These are phyloP conservation scores for Frieseomelitta varia DNA, from an alignment of 1,140 invertebrate genomes.

Conservation along the genomic window DNA sequence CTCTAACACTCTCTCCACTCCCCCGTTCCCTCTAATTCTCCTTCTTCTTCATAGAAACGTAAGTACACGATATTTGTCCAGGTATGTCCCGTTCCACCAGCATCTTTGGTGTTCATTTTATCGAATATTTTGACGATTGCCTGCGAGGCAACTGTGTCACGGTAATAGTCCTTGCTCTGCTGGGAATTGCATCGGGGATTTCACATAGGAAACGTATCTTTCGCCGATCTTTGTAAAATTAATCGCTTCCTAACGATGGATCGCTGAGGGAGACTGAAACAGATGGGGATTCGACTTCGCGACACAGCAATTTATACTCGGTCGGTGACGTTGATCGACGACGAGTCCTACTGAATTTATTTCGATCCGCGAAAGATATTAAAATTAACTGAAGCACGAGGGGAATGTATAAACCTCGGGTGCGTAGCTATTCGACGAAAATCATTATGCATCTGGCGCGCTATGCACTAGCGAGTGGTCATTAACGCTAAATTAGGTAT, in stretches of 20 bases:
- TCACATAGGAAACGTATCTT: not conserved
- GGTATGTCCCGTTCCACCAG: not conserved
- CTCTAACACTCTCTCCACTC: not conserved
- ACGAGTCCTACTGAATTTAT: not conserved
- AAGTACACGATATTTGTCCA: not conserved
- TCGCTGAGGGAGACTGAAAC: not conserved
- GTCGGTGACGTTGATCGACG: not conserved
- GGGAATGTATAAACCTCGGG: not conserved
- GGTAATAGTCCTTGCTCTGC: slow-evolving; percentile 3
- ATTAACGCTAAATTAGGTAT: slow-evolving; percentile 37
- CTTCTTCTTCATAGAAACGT: not conserved
- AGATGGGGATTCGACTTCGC: not conserved
- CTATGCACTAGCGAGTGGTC: not conserved
- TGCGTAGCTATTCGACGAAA: not conserved
- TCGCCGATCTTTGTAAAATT: slow-evolving; percentile 4
- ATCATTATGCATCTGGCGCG: slow-evolving; percentile 8
- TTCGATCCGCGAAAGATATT: not conserved
- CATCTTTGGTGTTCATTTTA: not conserved
- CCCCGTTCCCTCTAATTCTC: not conserved
- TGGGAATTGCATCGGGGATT: slow-evolving; percentile 23
- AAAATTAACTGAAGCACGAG: not conserved
- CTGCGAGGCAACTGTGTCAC: not conserved
- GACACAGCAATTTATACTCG: not conserved
- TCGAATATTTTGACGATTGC: slow-evolving; percentile 6
- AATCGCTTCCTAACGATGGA: slow-evolving; percentile 29